Conservation (phyloP, 2,113 vertebrate species). For the Grantiella picta region DNA sequence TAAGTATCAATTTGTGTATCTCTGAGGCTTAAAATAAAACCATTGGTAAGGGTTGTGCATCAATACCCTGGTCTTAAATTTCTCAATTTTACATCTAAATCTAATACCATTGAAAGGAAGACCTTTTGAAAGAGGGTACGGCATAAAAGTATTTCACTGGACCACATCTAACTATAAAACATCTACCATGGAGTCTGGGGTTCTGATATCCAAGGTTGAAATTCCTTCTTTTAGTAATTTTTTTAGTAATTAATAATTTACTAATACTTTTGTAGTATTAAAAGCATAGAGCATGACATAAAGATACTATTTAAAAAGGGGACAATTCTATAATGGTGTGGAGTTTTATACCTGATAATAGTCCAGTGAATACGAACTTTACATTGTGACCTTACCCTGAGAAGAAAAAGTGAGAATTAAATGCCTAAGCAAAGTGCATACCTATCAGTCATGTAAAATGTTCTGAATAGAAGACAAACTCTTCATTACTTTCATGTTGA, state of each 20-base stretch:
- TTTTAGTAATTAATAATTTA: not conserved
- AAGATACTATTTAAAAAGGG: not conserved
- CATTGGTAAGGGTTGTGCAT: not conserved
- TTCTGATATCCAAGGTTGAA: not conserved
- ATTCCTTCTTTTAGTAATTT: not conserved
- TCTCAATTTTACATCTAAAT: not conserved
- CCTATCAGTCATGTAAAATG: not conserved
- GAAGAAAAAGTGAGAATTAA: not conserved
- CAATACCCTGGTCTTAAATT: not conserved
- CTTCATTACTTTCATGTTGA: not conserved
- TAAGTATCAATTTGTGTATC: constrained; percentile 9
- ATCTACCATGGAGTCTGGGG: not conserved
- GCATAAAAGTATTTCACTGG: not conserved
- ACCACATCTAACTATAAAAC: not conserved
- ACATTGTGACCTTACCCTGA: not conserved
- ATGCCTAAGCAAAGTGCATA: not conserved
- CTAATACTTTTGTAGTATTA: not conserved
- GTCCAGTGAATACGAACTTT: not conserved
- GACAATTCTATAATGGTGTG: not conserved
- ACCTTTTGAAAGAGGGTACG: not conserved
- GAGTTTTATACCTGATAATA: not conserved
- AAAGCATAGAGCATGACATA: not conserved
- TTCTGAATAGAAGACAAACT: not conserved
- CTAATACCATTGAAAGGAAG: not conserved
- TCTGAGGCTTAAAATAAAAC: constrained; percentile 21